Evolutionary conservation across 2,113 vertebrate species (phyloP).

Genomic region (Chloroceryle aenea): DNA sequence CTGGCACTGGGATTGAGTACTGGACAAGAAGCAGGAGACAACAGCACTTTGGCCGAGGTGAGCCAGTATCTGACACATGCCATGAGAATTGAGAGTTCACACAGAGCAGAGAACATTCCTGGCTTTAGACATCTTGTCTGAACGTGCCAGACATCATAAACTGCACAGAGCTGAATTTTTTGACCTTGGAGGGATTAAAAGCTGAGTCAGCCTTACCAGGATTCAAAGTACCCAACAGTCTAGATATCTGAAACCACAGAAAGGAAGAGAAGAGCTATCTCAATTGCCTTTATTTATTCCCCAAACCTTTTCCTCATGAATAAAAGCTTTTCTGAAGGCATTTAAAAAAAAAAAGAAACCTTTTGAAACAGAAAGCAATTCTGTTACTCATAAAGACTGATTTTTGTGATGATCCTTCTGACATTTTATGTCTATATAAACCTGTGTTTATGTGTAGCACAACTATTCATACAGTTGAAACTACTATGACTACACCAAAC

Average conservation of each 20-base stretch:
- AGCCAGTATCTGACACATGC: not conserved
- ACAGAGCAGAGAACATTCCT: not conserved
- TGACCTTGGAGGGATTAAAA: conserved; percentile 45
- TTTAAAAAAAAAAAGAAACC: not conserved
- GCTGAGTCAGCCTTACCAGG: conserved; percentile 58
- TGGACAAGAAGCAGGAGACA: not conserved
- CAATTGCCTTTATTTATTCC: not conserved
- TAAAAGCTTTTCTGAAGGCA: not conserved
- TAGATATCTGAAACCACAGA: not conserved
- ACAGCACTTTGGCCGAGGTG: not conserved
- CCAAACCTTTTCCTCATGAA: not conserved
- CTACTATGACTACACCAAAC: not conserved
- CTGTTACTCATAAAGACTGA: not conserved
- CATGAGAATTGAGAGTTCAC: not conserved
- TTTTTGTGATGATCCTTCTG: not conserved
- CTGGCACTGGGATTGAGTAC: accelerated
- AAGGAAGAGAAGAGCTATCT: not conserved
- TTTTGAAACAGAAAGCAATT: not conserved
- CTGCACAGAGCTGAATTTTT: not conserved
- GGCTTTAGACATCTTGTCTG: not conserved
- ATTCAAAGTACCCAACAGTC: not conserved
- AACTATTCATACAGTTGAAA: not conserved
- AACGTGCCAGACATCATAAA: not conserved
- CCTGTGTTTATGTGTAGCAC: accelerated
- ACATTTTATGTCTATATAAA: not conserved